These are phyloP conservation scores for Cricetomys ansorgei DNA, from an alignment of 2,113 vertebrate genomes.

Conservation along the genomic window DNA sequence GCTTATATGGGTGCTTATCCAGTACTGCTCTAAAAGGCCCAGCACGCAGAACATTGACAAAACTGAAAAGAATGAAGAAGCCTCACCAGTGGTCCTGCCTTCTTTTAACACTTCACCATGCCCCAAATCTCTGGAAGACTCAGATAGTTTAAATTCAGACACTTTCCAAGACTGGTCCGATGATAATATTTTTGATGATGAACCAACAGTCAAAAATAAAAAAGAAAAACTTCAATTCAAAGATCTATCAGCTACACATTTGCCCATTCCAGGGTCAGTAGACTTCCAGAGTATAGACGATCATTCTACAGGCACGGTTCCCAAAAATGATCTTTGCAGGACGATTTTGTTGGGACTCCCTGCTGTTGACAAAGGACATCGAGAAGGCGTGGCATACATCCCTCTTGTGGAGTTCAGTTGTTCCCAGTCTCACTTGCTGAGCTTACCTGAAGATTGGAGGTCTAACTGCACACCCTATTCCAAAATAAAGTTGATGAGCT, in stretches of 20 bases:
- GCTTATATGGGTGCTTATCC: constrained; percentile 95
- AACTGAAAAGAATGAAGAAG: constrained; percentile 42
- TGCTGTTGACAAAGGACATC: constrained; percentile 86
- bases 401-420: constrained; percentile 91
- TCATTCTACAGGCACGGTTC: constrained; percentile 86
- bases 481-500: constrained; percentile 90
- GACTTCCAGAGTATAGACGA: constrained; percentile 89
- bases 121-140: constrained; percentile 85
- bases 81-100: constrained; percentile 41
- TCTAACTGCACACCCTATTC: constrained; percentile 88
- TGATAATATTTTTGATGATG: constrained; percentile 93
- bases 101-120: constrained; percentile 76
- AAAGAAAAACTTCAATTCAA: constrained; percentile 82
- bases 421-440: constrained; percentile 90
- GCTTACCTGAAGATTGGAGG: constrained; percentile 93
- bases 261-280: constrained; percentile 94
- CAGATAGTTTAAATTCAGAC: constrained; percentile 89
- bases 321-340: constrained; percentile 87
- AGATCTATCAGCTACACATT: constrained; percentile 79
- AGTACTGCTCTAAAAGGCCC: constrained; percentile 87
- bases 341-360: constrained; percentile 87
- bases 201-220: constrained; percentile 86
- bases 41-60: constrained; percentile 70
- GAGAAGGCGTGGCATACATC: constrained; percentile 62
- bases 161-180: constrained; percentile 94